Percentiles rank a stretch among this genome's conserved stretches.
Evolutionary conservation across 2,113 vertebrate species (phyloP).

Genomic region (Oreochromis spilurus): DNA sequence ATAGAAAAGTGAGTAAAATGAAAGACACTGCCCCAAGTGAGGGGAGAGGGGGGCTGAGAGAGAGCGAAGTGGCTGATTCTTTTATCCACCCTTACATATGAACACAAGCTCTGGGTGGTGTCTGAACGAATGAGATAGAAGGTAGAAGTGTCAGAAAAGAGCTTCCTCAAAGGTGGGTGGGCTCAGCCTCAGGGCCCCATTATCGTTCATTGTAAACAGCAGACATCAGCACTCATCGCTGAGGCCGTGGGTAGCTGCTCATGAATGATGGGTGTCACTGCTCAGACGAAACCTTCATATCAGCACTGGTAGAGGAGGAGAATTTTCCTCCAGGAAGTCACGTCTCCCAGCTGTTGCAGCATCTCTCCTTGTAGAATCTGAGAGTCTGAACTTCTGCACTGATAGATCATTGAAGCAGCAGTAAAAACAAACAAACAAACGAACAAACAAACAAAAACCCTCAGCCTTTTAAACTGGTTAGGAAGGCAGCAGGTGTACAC

Average conservation of each 20-base stretch:
- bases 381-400: not conserved
- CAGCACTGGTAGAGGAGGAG: not conserved
- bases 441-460: rapidly evolving
- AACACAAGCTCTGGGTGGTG: not conserved
- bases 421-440: not conserved
- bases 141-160: not conserved
- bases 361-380: not conserved
- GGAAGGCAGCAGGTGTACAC: not conserved
- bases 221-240: not conserved
- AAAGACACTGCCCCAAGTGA: not conserved
- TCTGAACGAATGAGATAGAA: not conserved
- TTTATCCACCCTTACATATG: not conserved
- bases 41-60: not conserved
- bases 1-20: not conserved
- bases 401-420: not conserved
- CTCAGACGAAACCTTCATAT: not conserved
- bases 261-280: not conserved
- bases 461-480: not conserved
- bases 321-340: not conserved
- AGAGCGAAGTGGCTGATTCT: not conserved
- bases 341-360: not conserved
- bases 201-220: not conserved
- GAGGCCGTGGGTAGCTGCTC: not conserved
- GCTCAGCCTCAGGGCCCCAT: not conserved
- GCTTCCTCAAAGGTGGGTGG: not conserved